Evolutionary conservation across 1,140 invertebrate genomes (phyloP), one percentile per base, ranked within the genome.

Genomic region (Leptonema lineaticorne): DNA sequence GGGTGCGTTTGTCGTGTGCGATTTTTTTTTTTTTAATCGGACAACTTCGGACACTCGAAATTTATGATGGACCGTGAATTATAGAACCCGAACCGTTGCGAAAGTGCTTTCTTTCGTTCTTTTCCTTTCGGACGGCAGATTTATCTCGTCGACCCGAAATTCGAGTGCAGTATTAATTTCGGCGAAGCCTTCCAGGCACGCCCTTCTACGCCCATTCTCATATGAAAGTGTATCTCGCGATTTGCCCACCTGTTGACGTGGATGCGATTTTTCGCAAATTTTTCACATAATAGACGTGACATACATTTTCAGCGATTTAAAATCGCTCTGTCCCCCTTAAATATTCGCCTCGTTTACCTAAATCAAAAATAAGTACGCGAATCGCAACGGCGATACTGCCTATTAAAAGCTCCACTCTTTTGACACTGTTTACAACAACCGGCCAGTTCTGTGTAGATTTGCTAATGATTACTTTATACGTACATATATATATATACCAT

Each of bases 81-180:
- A 9, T 41, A 9, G 37, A 41, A 41, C 37, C 11, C 37, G 37
- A 41, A 41, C 37, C 8, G 20, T 53, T 53, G 7, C 18, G 50
- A 53, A 53, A 53, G 50, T 53, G 50, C 50, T 41, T 16, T 14
- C 37, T 41, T 14, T 16, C 37, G 16, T 16, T 16, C 11, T 11
- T 16, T 14, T 22, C 4, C 48, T 20, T 4, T 53, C 48, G n/a
- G 48, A 26, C 48, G 22, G 20, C 14, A 59, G 28, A 59, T 59
- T 59, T 59, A 59, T 59, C 57, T 53, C 50, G 4, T 2, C 20
- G 50, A 59, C 24, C 48, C 5, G 24, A 26, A 22, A 22, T 53
- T 53, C 48, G 48, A 53, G 18, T 53, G 48, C 24, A 53, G 24
- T 59, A 59, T 59, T 59, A 59, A 59, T 59, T 59, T 59, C 30